Evolutionary conservation across 2,888 invertebrate species (phyloP), one percentile per base, ranked within the genome.

Genomic region (Microplitis manilae): DNA sequence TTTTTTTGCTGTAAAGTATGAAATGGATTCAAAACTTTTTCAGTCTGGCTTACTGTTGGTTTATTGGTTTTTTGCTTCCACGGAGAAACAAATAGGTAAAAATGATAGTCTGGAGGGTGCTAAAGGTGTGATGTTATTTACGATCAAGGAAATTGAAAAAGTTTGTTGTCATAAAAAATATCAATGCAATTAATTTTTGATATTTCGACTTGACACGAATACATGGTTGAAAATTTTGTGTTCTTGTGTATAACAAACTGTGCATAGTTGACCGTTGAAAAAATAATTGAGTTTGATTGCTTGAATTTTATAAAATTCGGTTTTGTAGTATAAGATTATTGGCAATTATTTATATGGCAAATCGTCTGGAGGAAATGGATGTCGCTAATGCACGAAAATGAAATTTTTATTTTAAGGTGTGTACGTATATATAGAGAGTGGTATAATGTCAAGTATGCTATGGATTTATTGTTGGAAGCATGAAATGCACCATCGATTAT

Each of bases 101-200:
- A 60, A 61, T 62, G 17, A 62, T 20, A 61, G 64, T 17, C n/a
- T 9, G 8, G 5, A 61, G 8, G 61, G 15, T 15, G 20, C 4
- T n/a, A n/a, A 13, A 65, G 8, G 13, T 71, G 20, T 60, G 7
- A 15, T 65, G 17, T 38, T 70, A 62, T 41, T 65, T 41, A 62
- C 17, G 20, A 30, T 20, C 13, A 6, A 30, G 75, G 69, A 75
- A 75, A 75, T 75, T 75, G 68, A 50, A 75, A 75, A 75, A 75
- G 68, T 75, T 75, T 60, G 7, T 41, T 15, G 7, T 41, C 13
- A 20, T 50, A 50, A 50, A 15, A n/a, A 20, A 20, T 1, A 75
- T 40, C 62, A 62, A 68, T 68, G 15, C 68, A 75, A 75, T 75
- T 69, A 61, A 50, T 50, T 20, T 69, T 67, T 15, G 15, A 40